Evolutionary conservation across 2,113 vertebrate genomes (phyloP).

Genomic region (Nymphicus hollandicus): DNA sequence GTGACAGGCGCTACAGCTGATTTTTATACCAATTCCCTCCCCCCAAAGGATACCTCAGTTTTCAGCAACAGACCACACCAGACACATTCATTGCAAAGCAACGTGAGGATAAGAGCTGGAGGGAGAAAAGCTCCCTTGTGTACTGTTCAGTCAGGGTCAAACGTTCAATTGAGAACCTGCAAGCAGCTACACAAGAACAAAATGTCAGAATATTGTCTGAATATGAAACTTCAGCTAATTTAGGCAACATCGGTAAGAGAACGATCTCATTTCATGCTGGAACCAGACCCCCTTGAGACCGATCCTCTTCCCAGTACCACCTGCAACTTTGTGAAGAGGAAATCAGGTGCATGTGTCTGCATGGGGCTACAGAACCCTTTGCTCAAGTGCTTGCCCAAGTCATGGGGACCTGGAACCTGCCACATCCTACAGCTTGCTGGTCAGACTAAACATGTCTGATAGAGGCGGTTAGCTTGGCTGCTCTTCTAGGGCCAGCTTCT

Average conservation of each 20-base stretch:
- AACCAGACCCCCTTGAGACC: background rate
- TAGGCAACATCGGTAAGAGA: background rate
- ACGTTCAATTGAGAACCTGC: background rate
- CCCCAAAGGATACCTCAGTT: background rate
- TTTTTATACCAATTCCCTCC: background rate
- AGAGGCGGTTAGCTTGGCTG: background rate
- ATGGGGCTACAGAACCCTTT: background rate
- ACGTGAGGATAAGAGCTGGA: background rate
- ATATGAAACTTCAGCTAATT: background rate
- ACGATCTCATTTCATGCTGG: background rate
- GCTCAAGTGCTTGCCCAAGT: background rate
- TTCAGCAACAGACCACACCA: background rate
- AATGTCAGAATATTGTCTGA: background rate
- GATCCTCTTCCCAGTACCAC: background rate
- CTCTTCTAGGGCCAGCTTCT: background rate
- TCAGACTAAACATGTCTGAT: accelerated
- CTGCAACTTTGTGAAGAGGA: background rate
- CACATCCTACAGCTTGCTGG: accelerated
- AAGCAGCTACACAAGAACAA: background rate
- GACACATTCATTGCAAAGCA: background rate
- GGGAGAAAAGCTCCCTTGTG: background rate
- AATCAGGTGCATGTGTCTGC: background rate
- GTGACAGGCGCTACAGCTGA: background rate
- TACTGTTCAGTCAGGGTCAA: background rate
- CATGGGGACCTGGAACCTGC: accelerated